Evolutionary conservation across 2,888 invertebrate genomes (phyloP), one percentile per base, ranked within the genome.

Genomic region (Latrodectus hesperus): DNA sequence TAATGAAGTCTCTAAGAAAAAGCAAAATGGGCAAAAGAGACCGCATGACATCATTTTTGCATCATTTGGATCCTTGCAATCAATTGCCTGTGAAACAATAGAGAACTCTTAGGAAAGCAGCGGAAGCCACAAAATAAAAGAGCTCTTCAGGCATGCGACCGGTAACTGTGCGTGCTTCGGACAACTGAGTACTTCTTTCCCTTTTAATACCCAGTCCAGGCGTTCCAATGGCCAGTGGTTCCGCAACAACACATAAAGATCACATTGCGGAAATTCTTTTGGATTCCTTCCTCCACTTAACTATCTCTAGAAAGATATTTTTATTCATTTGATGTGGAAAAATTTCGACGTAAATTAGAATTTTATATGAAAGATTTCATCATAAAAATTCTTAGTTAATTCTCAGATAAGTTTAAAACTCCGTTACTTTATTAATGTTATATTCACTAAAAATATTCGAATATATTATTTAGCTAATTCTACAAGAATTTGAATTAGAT

Each of bases 71-170:
- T 76, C 85, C 67, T 68, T 76, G 85, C 22, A 76, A 86, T 86
- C 86, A 86, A 86, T 86, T 80, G 86, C 81, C 86, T 86, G 86
- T 86, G 86, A 86, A 86, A 86, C 86, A 81, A 86, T 81, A 72
- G 86, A 70, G 76, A 84, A 78, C 76, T 76, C 76, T 64, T 52
- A 75, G 65, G 22, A 38, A 65, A 65, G 49, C 64, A 65, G 49
- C 76, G 77, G 77, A 77, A 77, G 38, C 67, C 51, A 49, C 51
- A 65, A 71, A 52, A 81, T 80, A 73, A 80, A 75, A 74, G 52
- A 38, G 70, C 70, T 68, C 17, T 60, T 82, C 82, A 82, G 75
- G 82, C 82, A 82, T 73, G 72, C 77, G 77, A 78, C 84, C 84
- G 72, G 84, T 84, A 84, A 84, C 84, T 72, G 76, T 83, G 84